These are phyloP conservation scores for Porites cylindrica DNA, from an alignment of 92 coral and sea anemone species.

Conservation along the genomic window DNA sequence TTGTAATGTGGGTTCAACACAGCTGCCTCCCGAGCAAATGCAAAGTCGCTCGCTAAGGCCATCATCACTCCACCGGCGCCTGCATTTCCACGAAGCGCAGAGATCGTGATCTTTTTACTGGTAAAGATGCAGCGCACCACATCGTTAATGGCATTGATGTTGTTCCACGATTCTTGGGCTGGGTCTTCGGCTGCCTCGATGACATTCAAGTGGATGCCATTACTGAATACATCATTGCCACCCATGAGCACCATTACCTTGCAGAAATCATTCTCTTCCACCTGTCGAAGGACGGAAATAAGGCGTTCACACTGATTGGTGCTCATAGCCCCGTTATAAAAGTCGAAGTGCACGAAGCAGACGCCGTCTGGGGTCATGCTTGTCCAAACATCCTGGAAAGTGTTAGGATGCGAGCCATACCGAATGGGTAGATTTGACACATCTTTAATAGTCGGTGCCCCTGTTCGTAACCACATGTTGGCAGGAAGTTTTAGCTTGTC, in stretches of 20 bases:
- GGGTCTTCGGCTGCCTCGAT: slow-evolving; percentile 73
- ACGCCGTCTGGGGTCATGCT: slow-evolving; percentile 76
- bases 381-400: slow-evolving; percentile 83
- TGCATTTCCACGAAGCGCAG: slow-evolving; percentile 83
- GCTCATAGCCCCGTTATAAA: slow-evolving; percentile 88
- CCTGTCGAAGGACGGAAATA: slow-evolving; percentile 27
- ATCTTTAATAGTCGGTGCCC: slow-evolving; percentile 27
- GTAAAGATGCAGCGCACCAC: slow-evolving; percentile 70
- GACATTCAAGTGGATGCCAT: slow-evolving; percentile 82
- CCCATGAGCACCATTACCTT: slow-evolving; percentile 82
- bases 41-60: slow-evolving; percentile 86
- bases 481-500: slow-evolving; percentile 84
- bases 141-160: slow-evolving; percentile 85
- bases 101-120: slow-evolving; percentile 75
- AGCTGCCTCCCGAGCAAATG: slow-evolving; percentile 77
- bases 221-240: slow-evolving; percentile 79
- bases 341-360: slow-evolving; percentile 76
- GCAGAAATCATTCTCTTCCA: slow-evolving; percentile 63
- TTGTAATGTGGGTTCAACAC: slow-evolving; percentile 85
- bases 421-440: slow-evolving; percentile 36
- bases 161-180: slow-evolving; percentile 69
- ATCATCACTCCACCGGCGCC: slow-evolving; percentile 90
- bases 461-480: slow-evolving; percentile 56
- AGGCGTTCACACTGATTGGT: slow-evolving; percentile 80
- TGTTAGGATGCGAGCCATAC: slow-evolving; percentile 47